Evolutionary conservation across 2,888 invertebrate species (phyloP).

Genomic region (Diplolepis rosae): DNA sequence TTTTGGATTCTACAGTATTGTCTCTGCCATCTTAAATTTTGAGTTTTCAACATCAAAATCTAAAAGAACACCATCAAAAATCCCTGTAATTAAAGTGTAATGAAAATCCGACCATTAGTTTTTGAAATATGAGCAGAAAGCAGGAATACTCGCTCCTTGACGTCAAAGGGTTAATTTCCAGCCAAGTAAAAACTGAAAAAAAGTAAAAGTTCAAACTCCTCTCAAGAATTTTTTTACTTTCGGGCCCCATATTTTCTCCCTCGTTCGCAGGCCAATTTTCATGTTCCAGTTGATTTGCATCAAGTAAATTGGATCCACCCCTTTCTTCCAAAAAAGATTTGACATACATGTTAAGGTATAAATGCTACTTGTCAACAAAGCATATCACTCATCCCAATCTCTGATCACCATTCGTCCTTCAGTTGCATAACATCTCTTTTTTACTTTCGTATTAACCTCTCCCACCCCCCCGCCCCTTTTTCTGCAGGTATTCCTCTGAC

Average conservation of each 20-base stretch:
- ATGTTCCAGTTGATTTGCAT: background rate
- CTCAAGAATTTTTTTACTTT: constrained; percentile 22
- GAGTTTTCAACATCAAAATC: no score
- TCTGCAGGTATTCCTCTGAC: background rate
- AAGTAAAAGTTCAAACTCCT: constrained; percentile 10
- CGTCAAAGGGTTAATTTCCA: no score
- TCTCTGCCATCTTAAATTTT: no score
- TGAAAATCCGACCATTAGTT: no score
- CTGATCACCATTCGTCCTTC: constrained; percentile 52
- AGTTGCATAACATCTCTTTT: constrained; percentile 49
- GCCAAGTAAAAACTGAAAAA: background rate
- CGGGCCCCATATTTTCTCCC: background rate
- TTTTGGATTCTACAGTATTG: no score
- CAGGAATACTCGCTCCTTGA: no score
- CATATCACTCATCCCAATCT: constrained; percentile 41
- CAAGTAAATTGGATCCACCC: constrained; percentile 39
- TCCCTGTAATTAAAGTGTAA: no score
- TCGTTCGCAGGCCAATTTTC: constrained; percentile 3
- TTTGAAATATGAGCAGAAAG: no score
- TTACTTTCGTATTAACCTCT: constrained; percentile 16
- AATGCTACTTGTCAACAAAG: constrained; percentile 63
- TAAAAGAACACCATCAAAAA: no score
- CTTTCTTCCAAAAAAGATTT: constrained; percentile 38
- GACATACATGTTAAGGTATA: constrained; percentile 55
- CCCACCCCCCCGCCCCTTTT: background rate